Base-by-base conservation (phyloP, 1,140 invertebrate genomes). In the Prorops nasuta region DNA sequence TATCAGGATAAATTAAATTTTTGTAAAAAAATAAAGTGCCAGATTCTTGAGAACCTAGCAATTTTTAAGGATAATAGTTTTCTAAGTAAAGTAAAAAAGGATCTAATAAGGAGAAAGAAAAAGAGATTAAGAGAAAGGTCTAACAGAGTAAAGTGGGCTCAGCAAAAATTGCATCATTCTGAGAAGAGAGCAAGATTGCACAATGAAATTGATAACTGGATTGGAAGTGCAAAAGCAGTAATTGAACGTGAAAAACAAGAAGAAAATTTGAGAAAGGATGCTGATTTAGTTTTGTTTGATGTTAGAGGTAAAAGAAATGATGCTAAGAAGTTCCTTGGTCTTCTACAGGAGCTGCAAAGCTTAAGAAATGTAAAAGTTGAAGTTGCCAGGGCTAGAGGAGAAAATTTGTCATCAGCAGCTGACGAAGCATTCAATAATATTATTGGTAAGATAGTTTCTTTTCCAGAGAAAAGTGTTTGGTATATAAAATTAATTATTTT, bases 251-350 rank as follows among this genome's bases (percentile, higher is more conserved):
- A 78, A 37, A 85, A 86, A 71, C 64, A 88, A 80, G 83, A 85
- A 63, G 81, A 84, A 66, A 78, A 81, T 60, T 75, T 85, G 37
- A 83, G 86, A 56, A 77, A 79, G 57, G 79, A 89, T 66, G 86
- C 86, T 0, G 88, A 90, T 66, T 74, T 79, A 49, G 78, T 89
- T 10, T 66, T 90, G 1, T 80, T 80, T 34, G 86, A 89, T 59
- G 86, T 90, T 0, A 71, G 80, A 18, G 79, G 79, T 37, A 89
- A 88, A 64, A 83, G 86, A 62, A 79, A 69, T 24, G 87, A 90
- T 64, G 84, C 83, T 1, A 83, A 80, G 44, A 85, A 84, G 58
- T 83, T 81, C 57, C 63, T 87, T 1, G 69, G 76, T 0, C 67
- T 89, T 17, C 63, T 90, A 14, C 79, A 83, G 21, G 79, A 83